phyloP scores from a whole-genome alignment of 2,113 vertebrate species.

The Pionites leucogaster region DNA sequence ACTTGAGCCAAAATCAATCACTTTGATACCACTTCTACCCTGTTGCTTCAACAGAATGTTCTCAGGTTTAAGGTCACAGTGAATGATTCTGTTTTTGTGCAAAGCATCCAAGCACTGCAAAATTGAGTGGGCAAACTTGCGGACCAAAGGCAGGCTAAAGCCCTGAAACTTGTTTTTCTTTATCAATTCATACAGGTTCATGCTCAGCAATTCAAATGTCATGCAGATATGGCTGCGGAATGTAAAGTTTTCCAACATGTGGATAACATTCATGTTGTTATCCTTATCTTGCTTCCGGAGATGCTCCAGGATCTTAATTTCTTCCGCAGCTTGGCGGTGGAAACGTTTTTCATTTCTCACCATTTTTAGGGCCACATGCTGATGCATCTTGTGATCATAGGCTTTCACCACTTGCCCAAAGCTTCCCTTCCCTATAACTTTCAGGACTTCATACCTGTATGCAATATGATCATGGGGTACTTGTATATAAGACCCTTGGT shows the following conservation, averaged over 20 bases:
- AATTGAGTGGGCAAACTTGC: slow-evolving; percentile 98
- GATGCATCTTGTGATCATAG: slow-evolving; percentile 93
- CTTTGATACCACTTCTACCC: slow-evolving; percentile 97
- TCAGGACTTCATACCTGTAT: slow-evolving; percentile 96
- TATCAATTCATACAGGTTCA: slow-evolving; percentile 99
- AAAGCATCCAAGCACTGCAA: slow-evolving; percentile 96
- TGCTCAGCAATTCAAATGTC: slow-evolving; percentile 98
- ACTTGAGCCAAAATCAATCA: slow-evolving; percentile 98
- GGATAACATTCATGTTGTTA: slow-evolving; percentile 97
- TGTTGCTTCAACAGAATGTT: slow-evolving; percentile 98
- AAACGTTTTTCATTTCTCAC: slow-evolving; percentile 99
- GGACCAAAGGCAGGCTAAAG: slow-evolving; percentile 96
- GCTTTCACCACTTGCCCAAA: slow-evolving; percentile 99
- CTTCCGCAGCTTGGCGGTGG: slow-evolving; percentile 96
- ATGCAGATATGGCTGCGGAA: slow-evolving; percentile 99
- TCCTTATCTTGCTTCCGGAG: slow-evolving; percentile 97
- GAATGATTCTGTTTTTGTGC: slow-evolving; percentile 98
- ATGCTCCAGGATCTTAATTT: slow-evolving; percentile 97
- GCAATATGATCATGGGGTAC: slow-evolving; percentile 95
- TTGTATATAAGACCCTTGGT: slow-evolving; percentile 97
- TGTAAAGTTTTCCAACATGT: slow-evolving; percentile 99
- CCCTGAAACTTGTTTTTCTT: slow-evolving; percentile 99
- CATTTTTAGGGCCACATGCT: slow-evolving; percentile 97
- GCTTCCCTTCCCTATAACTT: slow-evolving; percentile 98
- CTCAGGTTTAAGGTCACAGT: slow-evolving; percentile 99